phyloP scores from a whole-genome alignment of 2,888 invertebrate genomes.

The Apodemia hepburni region DNA sequence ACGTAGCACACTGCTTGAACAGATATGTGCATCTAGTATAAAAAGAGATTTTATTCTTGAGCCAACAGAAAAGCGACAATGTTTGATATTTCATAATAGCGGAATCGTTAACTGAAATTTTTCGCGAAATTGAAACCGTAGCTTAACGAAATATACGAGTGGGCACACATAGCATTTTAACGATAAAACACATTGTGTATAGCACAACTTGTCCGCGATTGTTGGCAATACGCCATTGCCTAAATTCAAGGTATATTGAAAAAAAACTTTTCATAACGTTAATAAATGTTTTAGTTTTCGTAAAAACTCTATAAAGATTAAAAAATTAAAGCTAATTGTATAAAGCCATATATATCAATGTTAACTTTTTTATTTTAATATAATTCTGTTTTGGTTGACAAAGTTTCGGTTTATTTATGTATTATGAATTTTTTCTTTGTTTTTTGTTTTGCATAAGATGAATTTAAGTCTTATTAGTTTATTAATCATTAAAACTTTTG shows the following conservation, averaged over 20 bases:
- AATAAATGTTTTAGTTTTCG: slow-evolving; percentile 2
- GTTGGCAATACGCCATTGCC: slow-evolving; percentile 35
- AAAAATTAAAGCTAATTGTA: neutral
- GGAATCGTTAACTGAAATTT: slow-evolving; percentile 9
- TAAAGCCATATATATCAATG: neutral
- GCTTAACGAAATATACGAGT: slow-evolving; percentile 9
- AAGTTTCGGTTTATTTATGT: neutral
- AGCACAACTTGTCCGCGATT: slow-evolving; percentile 6
- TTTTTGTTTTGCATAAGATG: too few relatives aligned
- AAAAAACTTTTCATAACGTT: slow-evolving; percentile 44
- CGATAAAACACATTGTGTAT: slow-evolving; percentile 3
- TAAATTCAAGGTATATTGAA: slow-evolving; percentile 47
- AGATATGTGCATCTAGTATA: too few relatives aligned
- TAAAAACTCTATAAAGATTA: neutral
- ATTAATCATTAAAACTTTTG: too few relatives aligned
- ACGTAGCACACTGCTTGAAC: too few relatives aligned
- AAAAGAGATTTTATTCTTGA: neutral
- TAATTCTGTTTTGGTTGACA: neutral
- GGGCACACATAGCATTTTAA: slow-evolving; percentile 4
- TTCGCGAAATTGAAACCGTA: slow-evolving; percentile 11
- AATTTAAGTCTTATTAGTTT: too few relatives aligned
- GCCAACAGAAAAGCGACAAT: neutral
- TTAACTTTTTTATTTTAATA: neutral
- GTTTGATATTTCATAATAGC: neutral
- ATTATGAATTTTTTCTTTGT: too few relatives aligned